Conservation (phyloP, 2,888 invertebrate species). For the Eristalis pertinax region DNA sequence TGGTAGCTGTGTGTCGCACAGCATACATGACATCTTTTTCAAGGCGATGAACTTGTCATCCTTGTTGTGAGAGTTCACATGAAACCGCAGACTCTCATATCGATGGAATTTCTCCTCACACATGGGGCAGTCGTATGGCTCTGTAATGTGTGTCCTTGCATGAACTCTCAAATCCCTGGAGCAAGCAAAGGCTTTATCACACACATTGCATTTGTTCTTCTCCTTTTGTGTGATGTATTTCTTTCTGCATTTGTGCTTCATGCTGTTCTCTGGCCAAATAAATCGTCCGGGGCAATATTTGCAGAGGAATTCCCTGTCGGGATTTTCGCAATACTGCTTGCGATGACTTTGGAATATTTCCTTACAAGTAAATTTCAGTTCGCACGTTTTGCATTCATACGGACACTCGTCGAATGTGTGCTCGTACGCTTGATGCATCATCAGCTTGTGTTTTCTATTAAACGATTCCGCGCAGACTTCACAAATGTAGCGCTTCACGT, state of each 20-base stretch:
- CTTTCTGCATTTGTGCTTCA: conserved; percentile 76
- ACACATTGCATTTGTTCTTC: conserved; percentile 82
- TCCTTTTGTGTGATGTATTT: conserved; percentile 29
- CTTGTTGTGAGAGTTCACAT: conserved; percentile 57
- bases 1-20: conserved; percentile 74
- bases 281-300: conserved; percentile 78
- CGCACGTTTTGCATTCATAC: conserved; percentile 83
- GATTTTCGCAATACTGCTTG: conserved; percentile 80
- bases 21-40: conserved; percentile 74
- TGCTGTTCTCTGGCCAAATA: conserved; percentile 78
- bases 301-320: conserved; percentile 76
- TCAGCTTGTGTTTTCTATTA: conserved; percentile 76
- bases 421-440: conserved; percentile 76
- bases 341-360: conserved; percentile 83
- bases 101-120: conserved; percentile 71
- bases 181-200: conserved; percentile 84
- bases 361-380: conserved; percentile 82
- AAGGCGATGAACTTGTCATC: background rate
- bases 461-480: conserved; percentile 75
- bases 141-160: conserved; percentile 83
- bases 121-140: conserved; percentile 59
- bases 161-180: conserved; percentile 85
- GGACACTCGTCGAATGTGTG: conserved; percentile 81
- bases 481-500: conserved; percentile 74
- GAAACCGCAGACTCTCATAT: conserved; percentile 64